phyloP scores from a whole-genome alignment of 2,888 invertebrate species.

The Eudasyphora cyanicolor region DNA sequence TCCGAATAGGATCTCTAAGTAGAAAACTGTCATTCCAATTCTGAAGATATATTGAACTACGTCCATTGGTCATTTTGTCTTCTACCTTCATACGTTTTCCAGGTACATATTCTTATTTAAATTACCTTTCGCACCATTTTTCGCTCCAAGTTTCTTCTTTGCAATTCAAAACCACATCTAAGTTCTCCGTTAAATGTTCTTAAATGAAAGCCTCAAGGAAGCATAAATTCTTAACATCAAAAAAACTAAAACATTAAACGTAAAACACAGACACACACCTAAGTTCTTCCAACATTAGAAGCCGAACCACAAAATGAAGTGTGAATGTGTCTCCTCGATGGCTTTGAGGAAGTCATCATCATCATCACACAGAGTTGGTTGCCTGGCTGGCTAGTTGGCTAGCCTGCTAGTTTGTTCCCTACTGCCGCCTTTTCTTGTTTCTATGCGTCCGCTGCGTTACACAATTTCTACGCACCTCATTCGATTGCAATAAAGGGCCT shows the following conservation, averaged over 20 bases:
- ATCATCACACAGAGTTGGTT: neutral
- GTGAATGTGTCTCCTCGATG: slow-evolving; percentile 20
- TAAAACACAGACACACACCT: neutral
- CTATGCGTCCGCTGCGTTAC: slow-evolving; percentile 22
- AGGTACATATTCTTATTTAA: neutral
- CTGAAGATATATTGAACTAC: too few species aligned
- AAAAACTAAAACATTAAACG: slow-evolving; percentile 4
- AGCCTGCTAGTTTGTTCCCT: neutral
- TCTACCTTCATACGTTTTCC: too few species aligned
- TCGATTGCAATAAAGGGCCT: slow-evolving; percentile 23
- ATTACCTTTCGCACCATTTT: neutral
- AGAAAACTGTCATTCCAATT: too few species aligned
- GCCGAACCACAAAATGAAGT: slow-evolving; percentile 12
- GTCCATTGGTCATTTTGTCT: neutral
- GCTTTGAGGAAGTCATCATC: slow-evolving; percentile 21
- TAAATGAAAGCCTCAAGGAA: slow-evolving; percentile 47
- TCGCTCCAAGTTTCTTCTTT: neutral
- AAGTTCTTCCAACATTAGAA: neutral
- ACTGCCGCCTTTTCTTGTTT: neutral
- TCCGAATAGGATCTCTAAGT: too few species aligned
- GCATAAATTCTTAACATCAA: slow-evolving; percentile 40
- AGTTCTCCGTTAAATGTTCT: slow-evolving; percentile 19
- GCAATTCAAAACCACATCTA: neutral
- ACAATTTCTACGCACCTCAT: slow-evolving; percentile 45
- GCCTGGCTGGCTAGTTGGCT: neutral